These are phyloP conservation scores for Glyptemys insculpta DNA, from an alignment of 2,797 vertebrate genomes.

Conservation along the genomic window DNA sequence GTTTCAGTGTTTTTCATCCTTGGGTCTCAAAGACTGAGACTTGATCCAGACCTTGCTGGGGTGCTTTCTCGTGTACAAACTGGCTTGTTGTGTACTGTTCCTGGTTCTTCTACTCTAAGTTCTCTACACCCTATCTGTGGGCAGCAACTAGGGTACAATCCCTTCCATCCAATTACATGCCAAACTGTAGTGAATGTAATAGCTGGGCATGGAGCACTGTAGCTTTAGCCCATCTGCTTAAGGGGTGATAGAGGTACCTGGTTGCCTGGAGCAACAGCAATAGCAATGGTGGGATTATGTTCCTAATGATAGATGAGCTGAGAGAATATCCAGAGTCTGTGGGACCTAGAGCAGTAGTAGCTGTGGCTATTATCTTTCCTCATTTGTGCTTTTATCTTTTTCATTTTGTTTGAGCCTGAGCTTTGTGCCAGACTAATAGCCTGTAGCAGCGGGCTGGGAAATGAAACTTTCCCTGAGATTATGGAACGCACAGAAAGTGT, in stretches of 20 bases:
- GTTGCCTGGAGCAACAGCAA: background rate
- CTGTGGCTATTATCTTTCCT: slow-evolving; percentile 35
- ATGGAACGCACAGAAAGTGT: slow-evolving; percentile 58
- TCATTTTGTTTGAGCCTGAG: slow-evolving; percentile 45
- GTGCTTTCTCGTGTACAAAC: background rate
- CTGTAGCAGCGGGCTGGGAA: slow-evolving; percentile 55
- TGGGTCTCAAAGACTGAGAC: background rate
- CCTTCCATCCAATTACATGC: background rate
- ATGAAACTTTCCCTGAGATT: slow-evolving; percentile 62
- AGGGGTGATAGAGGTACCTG: background rate
- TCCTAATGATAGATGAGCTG: background rate
- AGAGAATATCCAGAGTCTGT: background rate
- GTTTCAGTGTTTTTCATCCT: background rate
- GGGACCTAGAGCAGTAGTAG: background rate
- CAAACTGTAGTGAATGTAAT: slow-evolving; percentile 18
- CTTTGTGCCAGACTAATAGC: slow-evolving; percentile 69
- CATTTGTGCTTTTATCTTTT: slow-evolving; percentile 43
- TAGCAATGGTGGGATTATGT: background rate
- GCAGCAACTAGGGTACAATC: background rate
- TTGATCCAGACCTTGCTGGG: background rate
- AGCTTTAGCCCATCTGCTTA: background rate
- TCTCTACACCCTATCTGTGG: background rate
- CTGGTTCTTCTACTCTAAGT: background rate
- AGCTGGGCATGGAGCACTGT: background rate
- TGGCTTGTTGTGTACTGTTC: background rate